Evolutionary conservation across 2,797 vertebrate species (phyloP).

Genomic region (Sebastes aleutianus): DNA sequence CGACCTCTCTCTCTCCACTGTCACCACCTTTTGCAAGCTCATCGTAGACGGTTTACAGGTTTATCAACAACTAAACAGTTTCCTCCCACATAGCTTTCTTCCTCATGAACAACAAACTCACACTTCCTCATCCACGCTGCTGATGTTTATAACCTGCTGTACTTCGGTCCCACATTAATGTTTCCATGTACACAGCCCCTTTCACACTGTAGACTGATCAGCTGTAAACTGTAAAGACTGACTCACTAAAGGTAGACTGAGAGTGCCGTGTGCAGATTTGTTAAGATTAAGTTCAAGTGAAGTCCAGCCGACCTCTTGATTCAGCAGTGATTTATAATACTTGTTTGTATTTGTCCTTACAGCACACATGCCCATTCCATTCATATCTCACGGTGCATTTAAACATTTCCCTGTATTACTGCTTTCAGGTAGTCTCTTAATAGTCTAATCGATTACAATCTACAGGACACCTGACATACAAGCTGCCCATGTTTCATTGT

Average conservation of each 20-base stretch:
- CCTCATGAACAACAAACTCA: background rate
- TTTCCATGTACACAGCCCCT: background rate
- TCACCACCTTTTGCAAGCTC: background rate
- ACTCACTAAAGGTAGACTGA: background rate
- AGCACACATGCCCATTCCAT: background rate
- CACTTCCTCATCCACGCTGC: background rate
- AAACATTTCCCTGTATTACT: background rate
- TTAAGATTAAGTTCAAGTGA: background rate
- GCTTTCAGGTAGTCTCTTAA: background rate
- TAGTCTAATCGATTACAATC: background rate
- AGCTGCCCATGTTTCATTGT: background rate
- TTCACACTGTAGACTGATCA: background rate
- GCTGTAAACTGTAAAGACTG: background rate
- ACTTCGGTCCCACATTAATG: background rate
- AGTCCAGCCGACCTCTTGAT: background rate
- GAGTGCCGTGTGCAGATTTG: background rate
- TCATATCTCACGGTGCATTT: background rate
- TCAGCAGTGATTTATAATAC: background rate
- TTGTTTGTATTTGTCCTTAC: background rate
- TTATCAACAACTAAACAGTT: background rate
- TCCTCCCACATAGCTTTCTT: background rate
- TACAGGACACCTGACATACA: background rate
- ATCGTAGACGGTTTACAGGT: background rate
- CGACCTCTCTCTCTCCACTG: background rate
- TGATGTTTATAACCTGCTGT: background rate